Percentiles rank a stretch among this genome's conserved stretches.
phyloP scores from a whole-genome alignment of 2,113 vertebrate species.

The Grammomys dolichurus region DNA sequence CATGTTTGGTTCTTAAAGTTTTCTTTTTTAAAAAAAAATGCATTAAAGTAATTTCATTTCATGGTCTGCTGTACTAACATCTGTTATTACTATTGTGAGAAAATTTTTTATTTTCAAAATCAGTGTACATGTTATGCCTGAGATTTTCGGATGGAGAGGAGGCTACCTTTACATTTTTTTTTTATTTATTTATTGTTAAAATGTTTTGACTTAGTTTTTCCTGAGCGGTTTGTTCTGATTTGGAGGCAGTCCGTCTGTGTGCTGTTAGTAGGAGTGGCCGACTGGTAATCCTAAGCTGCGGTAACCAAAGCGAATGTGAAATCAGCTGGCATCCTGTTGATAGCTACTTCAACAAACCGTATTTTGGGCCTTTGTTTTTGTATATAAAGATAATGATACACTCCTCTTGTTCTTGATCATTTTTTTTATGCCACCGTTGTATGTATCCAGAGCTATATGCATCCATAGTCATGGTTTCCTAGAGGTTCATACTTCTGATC shows the following conservation, averaged over 20 bases:
- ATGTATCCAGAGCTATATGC: background rate
- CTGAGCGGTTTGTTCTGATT: slow-evolving; percentile 64
- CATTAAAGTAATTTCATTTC: slow-evolving; percentile 76
- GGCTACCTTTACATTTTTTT: slow-evolving; percentile 51
- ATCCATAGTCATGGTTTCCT: background rate
- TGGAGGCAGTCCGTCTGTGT: slow-evolving; percentile 59
- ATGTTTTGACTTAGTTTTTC: slow-evolving; percentile 71
- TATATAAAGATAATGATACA: slow-evolving; percentile 75
- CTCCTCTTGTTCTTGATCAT: slow-evolving; percentile 63
- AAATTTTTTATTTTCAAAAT: slow-evolving; percentile 70
- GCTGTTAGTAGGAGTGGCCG: slow-evolving; percentile 25
- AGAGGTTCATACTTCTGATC: background rate
- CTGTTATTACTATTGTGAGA: slow-evolving; percentile 70
- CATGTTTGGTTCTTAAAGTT: slow-evolving; percentile 68
- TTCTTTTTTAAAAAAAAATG: slow-evolving; percentile 1
- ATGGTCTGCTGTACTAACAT: slow-evolving; percentile 71
- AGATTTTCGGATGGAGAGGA: slow-evolving; percentile 55
- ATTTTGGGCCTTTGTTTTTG: slow-evolving; percentile 69
- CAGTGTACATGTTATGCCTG: slow-evolving; percentile 59
- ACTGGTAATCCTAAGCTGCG: slow-evolving; percentile 64
- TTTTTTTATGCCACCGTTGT: slow-evolving; percentile 37
- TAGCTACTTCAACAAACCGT: slow-evolving; percentile 64
- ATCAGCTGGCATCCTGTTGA: slow-evolving; percentile 57
- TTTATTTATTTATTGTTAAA: slow-evolving; percentile 79
- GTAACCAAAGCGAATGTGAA: slow-evolving; percentile 78